Evolutionary conservation across 2,888 invertebrate genomes (phyloP).

Genomic region (Dynastes maya): DNA sequence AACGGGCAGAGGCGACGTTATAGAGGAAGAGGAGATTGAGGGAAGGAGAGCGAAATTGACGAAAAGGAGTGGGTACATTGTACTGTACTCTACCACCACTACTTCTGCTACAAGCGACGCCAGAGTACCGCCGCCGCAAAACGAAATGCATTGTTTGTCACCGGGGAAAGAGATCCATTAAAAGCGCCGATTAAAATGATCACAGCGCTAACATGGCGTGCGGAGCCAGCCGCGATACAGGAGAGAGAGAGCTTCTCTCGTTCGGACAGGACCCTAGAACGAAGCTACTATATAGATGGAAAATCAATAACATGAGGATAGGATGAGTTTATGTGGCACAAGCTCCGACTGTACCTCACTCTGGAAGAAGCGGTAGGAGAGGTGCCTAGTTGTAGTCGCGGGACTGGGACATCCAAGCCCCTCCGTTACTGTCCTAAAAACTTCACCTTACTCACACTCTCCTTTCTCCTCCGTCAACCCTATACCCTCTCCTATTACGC

Average conservation of each 20-base stretch:
- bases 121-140: slow-evolving; percentile 16
- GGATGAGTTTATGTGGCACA: slow-evolving; percentile 56
- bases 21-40: neutral
- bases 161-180: slow-evolving; percentile 48
- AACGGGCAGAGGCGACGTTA: slow-evolving; percentile 9
- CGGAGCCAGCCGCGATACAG: slow-evolving; percentile 19
- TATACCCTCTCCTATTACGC: neutral
- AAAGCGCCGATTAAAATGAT: slow-evolving; percentile 54
- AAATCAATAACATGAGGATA: slow-evolving; percentile 59
- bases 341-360: slow-evolving; percentile 39
- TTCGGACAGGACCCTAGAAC: slow-evolving; percentile 44
- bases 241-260: slow-evolving; percentile 17
- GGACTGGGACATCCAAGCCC: slow-evolving; percentile 51
- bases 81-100: slow-evolving; percentile 2
- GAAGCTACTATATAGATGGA: slow-evolving; percentile 59
- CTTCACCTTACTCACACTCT: slow-evolving; percentile 39
- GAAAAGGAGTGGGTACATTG: slow-evolving; percentile 8
- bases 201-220: slow-evolving; percentile 48
- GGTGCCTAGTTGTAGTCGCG: slow-evolving; percentile 46
- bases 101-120: slow-evolving; percentile 5
- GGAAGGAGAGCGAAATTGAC: slow-evolving; percentile 15
- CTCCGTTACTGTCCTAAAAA: slow-evolving; percentile 49
- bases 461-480: slow-evolving; percentile 1
- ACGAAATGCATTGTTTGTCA: slow-evolving; percentile 54
- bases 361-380: slow-evolving; percentile 49